These are phyloP conservation scores for Clistopyga incitator DNA, from an alignment of 2,888 invertebrate genomes.

Conservation along the genomic window DNA sequence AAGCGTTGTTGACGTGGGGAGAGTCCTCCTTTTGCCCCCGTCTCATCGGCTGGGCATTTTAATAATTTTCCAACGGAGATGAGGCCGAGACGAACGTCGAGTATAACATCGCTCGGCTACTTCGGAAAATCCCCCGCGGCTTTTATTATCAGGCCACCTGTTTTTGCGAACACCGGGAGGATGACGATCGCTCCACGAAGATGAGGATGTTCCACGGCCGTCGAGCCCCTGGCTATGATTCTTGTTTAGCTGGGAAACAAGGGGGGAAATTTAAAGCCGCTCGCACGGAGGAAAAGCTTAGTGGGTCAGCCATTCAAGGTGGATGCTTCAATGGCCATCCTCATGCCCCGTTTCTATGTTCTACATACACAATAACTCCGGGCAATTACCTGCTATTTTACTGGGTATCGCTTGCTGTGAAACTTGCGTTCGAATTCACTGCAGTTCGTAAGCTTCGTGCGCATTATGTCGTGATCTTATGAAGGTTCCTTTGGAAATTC, in stretches of 20 bases:
- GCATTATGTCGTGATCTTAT: conserved; percentile 11
- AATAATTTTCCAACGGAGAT: conserved; percentile 14
- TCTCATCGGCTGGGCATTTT: conserved; percentile 21
- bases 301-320: conserved; percentile 22
- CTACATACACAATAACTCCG: conserved; percentile 1
- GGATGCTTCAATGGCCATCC: conserved; percentile 8
- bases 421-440: conserved; percentile 57
- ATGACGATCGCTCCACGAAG: not conserved
- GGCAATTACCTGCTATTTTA: not conserved
- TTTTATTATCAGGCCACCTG: conserved; percentile 14
- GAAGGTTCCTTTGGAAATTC: conserved; percentile 30
- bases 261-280: conserved; percentile 32
- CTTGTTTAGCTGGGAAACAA: conserved; percentile 3
- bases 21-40: too few relatives aligned
- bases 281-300: conserved; percentile 26
- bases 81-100: not conserved
- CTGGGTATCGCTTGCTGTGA: not conserved
- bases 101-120: not conserved
- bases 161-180: conserved; percentile 10
- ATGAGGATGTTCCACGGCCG: not conserved
- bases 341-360: too few relatives aligned
- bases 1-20: conserved; percentile 13
- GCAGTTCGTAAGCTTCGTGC: conserved; percentile 61
- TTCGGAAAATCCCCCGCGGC: not conserved
- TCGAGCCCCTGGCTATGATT: not conserved